phyloP scores from a whole-genome alignment of 2,797 vertebrate species.

The Coendou prehensilis region DNA sequence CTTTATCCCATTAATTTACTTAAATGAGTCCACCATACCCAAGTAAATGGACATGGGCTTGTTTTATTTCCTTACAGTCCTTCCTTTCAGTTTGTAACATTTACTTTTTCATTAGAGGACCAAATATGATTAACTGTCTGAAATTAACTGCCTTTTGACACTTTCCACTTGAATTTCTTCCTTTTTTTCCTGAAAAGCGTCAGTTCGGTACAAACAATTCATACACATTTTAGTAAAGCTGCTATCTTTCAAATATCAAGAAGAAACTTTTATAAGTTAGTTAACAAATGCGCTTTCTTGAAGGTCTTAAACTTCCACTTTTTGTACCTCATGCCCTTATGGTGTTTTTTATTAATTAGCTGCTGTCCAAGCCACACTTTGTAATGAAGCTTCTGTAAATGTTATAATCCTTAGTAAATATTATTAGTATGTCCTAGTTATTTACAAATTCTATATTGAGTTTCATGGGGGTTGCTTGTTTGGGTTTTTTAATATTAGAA shows the following conservation, averaged over 20 bases:
- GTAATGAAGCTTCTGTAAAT: not conserved
- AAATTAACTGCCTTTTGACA: not conserved
- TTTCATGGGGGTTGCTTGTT: not conserved
- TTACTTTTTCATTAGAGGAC: constrained; percentile 29
- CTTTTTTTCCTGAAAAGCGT: not conserved
- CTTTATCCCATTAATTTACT: constrained; percentile 3
- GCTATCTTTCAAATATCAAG: not conserved
- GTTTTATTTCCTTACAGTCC: not conserved
- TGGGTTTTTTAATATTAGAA: not conserved
- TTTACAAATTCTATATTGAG: not conserved
- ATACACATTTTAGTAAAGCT: constrained; percentile 2
- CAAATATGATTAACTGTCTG: not conserved
- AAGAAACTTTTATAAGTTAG: not conserved
- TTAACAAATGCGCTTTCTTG: constrained; percentile 21
- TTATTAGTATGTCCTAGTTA: not conserved
- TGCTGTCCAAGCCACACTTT: not conserved
- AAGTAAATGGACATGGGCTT: not conserved
- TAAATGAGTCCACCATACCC: not conserved
- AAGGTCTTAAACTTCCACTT: constrained; percentile 5
- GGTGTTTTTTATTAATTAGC: not conserved
- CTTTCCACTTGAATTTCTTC: constrained; percentile 59
- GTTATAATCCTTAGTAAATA: not conserved
- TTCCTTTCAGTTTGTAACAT: constrained; percentile 30
- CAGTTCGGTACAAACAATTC: not conserved
- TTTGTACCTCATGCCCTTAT: not conserved